These are phyloP conservation scores for Leptinotarsa juncta DNA, from an alignment of 2,888 invertebrate genomes.

Conservation along the genomic window DNA sequence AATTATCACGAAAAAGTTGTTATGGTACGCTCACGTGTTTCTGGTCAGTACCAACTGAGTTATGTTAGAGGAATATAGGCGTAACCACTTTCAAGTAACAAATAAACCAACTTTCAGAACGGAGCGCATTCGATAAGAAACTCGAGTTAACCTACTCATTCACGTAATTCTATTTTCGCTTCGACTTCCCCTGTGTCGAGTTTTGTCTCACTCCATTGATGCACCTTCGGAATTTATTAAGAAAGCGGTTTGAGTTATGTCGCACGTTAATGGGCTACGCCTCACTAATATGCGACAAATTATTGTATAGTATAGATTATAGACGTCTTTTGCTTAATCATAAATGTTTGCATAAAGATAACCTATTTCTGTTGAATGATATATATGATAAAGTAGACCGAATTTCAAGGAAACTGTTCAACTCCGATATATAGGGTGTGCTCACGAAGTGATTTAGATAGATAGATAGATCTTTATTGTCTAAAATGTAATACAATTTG, in stretches of 20 bases:
- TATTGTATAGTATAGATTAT: no score
- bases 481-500: no score
- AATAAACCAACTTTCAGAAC: slow-evolving; percentile 6
- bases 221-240: slow-evolving; percentile 21
- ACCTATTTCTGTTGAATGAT: neutral
- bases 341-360: slow-evolving; percentile 6
- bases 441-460: no score
- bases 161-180: slow-evolving; percentile 23
- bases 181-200: slow-evolving; percentile 4
- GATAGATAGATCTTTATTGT: no score
- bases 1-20: slow-evolving; percentile 20
- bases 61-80: slow-evolving; percentile 30
- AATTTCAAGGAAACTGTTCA: neutral
- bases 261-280: neutral
- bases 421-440: neutral
- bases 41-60: slow-evolving; percentile 29
- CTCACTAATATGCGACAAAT: neutral
- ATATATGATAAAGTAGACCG: neutral
- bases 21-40: slow-evolving; percentile 31
- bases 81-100: slow-evolving; percentile 29
- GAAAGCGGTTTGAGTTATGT: neutral
- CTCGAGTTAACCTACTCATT: slow-evolving; percentile 17
- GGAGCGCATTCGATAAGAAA: slow-evolving; percentile 14
- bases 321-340: neutral
- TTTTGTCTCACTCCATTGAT: slow-evolving; percentile 15